Percentiles rank a stretch among this genome's conserved stretches.
Conservation (phyloP, 2,113 vertebrate genomes). For the Salvelinus alpinus region DNA sequence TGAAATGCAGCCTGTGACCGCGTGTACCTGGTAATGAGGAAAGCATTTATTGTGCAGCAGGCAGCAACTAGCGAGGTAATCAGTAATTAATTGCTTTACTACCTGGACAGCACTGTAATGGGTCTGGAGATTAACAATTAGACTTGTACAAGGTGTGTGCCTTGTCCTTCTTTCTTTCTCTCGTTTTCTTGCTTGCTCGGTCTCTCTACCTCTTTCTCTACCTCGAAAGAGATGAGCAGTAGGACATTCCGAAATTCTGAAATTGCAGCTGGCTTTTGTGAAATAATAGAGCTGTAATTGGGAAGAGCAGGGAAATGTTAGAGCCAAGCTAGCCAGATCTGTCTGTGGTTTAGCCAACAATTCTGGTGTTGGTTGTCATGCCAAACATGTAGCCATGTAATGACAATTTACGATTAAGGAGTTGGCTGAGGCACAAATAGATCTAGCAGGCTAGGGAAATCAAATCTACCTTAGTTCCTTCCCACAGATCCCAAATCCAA, state of each 20-base stretch:
- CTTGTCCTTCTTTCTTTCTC: too few relatives aligned
- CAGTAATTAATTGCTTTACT: conserved; percentile 64
- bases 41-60: conserved; percentile 45
- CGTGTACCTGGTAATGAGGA: conserved; percentile 67
- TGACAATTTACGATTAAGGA: too few relatives aligned
- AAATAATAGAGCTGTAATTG: not conserved
- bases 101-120: conserved; percentile 45
- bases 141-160: conserved; percentile 10
- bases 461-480: not conserved
- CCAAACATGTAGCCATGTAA: too few relatives aligned
- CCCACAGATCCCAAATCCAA: not conserved
- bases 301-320: too few relatives aligned
- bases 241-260: not conserved
- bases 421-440: too few relatives aligned
- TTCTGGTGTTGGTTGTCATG: too few relatives aligned
- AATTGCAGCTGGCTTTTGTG: not conserved
- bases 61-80: conserved; percentile 34
- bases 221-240: not conserved
- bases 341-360: too few relatives aligned
- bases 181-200: too few relatives aligned
- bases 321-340: too few relatives aligned
- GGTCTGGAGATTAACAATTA: conserved; percentile 54
- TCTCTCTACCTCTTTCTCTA: not conserved
- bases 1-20: conserved; percentile 29
- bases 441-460: not conserved